phyloP scores from a whole-genome alignment of 2,888 invertebrate species.

The Hoplodrina ambigua region DNA sequence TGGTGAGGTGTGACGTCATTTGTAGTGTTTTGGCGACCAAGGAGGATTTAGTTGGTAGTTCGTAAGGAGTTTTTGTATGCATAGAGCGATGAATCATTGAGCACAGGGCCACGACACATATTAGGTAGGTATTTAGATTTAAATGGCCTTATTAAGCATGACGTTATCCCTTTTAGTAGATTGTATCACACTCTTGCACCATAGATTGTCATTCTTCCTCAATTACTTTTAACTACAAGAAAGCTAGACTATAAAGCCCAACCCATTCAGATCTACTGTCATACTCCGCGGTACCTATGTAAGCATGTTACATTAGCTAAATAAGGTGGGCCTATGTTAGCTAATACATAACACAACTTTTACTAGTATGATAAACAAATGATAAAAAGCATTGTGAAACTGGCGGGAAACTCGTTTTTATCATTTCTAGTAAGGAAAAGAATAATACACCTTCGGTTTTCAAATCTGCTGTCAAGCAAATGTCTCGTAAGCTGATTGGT shows the following conservation, averaged over 20 bases:
- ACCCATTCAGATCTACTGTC: not conserved
- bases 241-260: not conserved
- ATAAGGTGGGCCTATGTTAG: not conserved
- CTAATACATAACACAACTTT: conserved; percentile 7
- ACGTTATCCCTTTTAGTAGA: no score
- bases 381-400: not conserved
- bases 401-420: not conserved
- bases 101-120: conserved; percentile 1
- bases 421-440: not conserved
- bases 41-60: conserved; percentile 3
- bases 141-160: no score
- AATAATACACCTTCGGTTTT: not conserved
- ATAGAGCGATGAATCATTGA: not conserved
- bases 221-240: not conserved
- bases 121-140: no score
- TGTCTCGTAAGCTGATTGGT: not conserved
- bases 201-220: not conserved
- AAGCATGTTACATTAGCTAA: conserved; percentile 30
- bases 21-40: not conserved
- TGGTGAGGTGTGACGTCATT: not conserved
- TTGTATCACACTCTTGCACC: no score
- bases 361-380: conserved; percentile 21
- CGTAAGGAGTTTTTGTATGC: conserved; percentile 18
- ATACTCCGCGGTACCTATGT: not conserved
- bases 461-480: not conserved